phyloP scores from a whole-genome alignment of 2,888 invertebrate species.

The Bedellia somnulentella region DNA sequence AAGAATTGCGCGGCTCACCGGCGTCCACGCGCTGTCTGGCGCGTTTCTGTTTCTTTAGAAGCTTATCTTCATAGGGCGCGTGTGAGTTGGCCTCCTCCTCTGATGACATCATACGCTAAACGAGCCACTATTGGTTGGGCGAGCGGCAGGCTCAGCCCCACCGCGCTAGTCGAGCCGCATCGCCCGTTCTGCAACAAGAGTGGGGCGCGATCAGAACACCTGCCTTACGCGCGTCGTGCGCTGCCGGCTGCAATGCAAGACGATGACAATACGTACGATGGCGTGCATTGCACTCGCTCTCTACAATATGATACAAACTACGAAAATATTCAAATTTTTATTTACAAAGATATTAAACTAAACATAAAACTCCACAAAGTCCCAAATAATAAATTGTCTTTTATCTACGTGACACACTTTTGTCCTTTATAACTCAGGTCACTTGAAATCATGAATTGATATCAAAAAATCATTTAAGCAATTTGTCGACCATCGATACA shows the following conservation, averaged over 20 bases:
- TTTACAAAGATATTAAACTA: no score
- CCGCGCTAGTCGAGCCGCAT: constrained; percentile 53
- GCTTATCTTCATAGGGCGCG: constrained; percentile 91
- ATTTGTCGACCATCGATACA: constrained; percentile 13
- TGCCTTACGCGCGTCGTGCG: constrained; percentile 19
- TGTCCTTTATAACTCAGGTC: no score
- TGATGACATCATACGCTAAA: constrained; percentile 93
- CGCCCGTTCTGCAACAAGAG: constrained; percentile 54
- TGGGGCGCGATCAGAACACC: constrained; percentile 47
- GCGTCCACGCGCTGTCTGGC: constrained; percentile 96
- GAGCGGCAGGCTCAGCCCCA: constrained; percentile 62
- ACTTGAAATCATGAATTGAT: no score
- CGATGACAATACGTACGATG: constrained; percentile 16
- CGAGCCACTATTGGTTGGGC: constrained; percentile 80
- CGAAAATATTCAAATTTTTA: constrained; percentile 19
- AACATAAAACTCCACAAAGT: no score
- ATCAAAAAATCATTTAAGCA: constrained; percentile 22
- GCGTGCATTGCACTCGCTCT: constrained; percentile 3
- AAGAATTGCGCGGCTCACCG: constrained; percentile 92
- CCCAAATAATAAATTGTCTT: no score
- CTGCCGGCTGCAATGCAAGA: constrained; percentile 10
- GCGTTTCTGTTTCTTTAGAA: constrained; percentile 91
- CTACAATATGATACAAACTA: no score
- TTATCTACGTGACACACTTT: no score
- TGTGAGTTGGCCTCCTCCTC: constrained; percentile 93